These are phyloP conservation scores for Aurelia coerulea DNA, from an alignment of 30 jellyfish, hydroid and myxozoan species.

Conservation along the genomic window DNA sequence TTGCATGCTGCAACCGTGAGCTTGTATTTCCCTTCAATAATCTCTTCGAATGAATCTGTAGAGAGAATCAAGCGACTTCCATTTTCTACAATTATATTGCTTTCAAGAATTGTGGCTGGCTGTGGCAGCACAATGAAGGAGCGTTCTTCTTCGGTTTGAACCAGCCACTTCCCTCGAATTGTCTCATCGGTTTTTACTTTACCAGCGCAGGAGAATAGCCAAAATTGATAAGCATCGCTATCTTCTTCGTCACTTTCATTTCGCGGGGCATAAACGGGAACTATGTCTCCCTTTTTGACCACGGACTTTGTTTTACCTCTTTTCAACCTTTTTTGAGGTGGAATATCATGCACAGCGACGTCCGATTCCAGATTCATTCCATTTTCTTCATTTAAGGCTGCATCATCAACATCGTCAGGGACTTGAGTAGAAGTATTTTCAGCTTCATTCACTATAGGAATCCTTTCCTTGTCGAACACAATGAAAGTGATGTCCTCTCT, in stretches of 20 bases:
- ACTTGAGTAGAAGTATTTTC: background rate
- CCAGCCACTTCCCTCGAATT: constrained; percentile 41
- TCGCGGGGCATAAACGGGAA: constrained; percentile 38
- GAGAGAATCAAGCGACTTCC: background rate
- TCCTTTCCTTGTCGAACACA: constrained; percentile 2
- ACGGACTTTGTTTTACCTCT: constrained; percentile 39
- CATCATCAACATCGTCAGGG: background rate
- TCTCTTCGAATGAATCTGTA: constrained; percentile 4
- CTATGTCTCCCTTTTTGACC: constrained; percentile 53
- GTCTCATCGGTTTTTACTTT: constrained; percentile 38
- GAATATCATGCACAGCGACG: constrained; percentile 1
- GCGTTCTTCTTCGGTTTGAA: constrained; percentile 21
- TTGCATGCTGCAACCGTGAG: constrained; percentile 30
- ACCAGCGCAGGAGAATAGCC: constrained; percentile 47
- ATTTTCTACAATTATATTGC: constrained; percentile 8
- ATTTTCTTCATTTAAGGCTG: constrained; percentile 10
- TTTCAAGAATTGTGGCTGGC: constrained; percentile 9
- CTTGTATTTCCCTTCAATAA: background rate
- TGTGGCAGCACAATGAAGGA: constrained; percentile 15
- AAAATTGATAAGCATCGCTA: constrained; percentile 26
- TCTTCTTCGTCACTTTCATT: constrained; percentile 22
- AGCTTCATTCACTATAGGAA: background rate
- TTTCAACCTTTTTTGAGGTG: background rate
- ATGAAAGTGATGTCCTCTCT: constrained; percentile 2
- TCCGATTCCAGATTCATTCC: background rate